Percentiles rank a stretch among this genome's conserved stretches.
Evolutionary conservation across 2,888 invertebrate species (phyloP).

Genomic region (Trachelus iudaicus): DNA sequence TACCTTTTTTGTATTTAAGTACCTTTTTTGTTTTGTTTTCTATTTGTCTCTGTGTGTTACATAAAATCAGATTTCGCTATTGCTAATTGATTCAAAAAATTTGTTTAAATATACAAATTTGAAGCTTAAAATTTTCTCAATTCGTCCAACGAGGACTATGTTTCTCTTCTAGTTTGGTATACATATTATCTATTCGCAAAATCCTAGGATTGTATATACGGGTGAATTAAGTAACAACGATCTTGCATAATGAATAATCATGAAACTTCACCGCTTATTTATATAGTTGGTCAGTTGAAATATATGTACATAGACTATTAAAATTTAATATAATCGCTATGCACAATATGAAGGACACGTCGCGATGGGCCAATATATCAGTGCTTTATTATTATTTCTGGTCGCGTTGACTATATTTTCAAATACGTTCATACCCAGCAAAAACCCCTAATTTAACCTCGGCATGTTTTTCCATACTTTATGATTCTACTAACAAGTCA

Average conservation of each 20-base stretch:
- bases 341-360: neutral
- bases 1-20: no score
- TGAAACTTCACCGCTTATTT: neutral
- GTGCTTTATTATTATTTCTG: neutral
- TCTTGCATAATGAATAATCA: neutral
- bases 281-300: neutral
- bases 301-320: neutral
- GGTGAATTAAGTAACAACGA: neutral
- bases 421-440: neutral
- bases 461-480: neutral
- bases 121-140: neutral
- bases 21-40: neutral
- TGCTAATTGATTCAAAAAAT: neutral
- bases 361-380: neutral
- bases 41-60: neutral
- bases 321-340: neutral
- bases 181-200: neutral
- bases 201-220: neutral
- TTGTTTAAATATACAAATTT: neutral
- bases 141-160: neutral
- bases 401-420: neutral
- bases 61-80: neutral
- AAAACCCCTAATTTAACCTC: neutral
- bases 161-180: neutral
- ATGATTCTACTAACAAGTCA: neutral